Evolutionary conservation across 2,113 vertebrate species (phyloP), one percentile per base, ranked within the genome.

Genomic region (Callorhinus ursinus): DNA sequence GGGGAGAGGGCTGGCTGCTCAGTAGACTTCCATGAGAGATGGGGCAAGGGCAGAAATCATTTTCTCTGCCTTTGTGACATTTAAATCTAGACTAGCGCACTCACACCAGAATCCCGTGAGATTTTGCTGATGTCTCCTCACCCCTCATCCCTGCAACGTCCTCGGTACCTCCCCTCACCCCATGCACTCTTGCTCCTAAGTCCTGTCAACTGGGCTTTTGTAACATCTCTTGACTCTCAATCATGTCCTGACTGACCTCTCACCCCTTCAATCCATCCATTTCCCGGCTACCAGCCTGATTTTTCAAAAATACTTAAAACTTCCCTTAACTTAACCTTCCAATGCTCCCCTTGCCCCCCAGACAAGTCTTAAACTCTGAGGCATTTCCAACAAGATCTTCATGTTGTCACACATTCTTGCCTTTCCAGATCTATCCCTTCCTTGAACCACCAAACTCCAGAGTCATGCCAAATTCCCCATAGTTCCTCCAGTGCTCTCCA

Each of bases 291-390:
- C 49, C 24, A 76, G 12, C 26, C 49, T 80, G 82, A 88, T 28
- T 96, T 86, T 83, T 84, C 46, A 92, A 61, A 90, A 65, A 22
- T 36, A 82, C 42, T 69, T 71, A 63, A 89, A 86, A 76, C 36
- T 67, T 36, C 16, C 51, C n/a, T 93, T 67, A 46, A 46, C 28
- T 90, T 53, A 96, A 77, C 36, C 18, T 93, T 88, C 12, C 33
- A 72, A 1, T 22, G 15, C 0, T 1, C 33, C 5, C 24, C 22
- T 69, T 51, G 53, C 33, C 31, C 61, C 24, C 67, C 46, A 95
- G 51, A 46, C 71, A 24, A 71, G 86, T 53, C 46, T n/a, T 33
- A 82, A n/a, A 63, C 7, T 42, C 8, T 2, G 2, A 31, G 15
- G 18, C 14, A 71, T 53, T 79, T 71, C 46, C 77, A 72, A 51